Base-by-base conservation (phyloP, 2,888 invertebrate species). In the Agrochola lychnidis region DNA sequence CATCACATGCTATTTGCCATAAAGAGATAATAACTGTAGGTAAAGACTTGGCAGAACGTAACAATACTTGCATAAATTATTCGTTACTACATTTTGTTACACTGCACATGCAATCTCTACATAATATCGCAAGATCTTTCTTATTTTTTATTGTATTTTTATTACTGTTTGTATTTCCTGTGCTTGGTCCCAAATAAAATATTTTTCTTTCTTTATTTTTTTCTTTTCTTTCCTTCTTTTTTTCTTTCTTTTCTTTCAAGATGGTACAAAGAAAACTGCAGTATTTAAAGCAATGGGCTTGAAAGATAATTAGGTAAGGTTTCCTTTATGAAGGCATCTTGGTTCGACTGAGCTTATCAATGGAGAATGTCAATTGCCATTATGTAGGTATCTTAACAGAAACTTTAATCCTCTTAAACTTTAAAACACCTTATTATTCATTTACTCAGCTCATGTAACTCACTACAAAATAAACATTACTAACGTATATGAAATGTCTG, bases 61-160 rank as follows among this genome's bases (percentile, higher is more conserved):
- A 81, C 76, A 75, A 85, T 56, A 25, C 61, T n/a, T n/a, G 51
- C 59, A 70, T 76, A 45, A 82, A 69, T 85, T 16, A 59, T n/a
- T 59, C 2, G 25, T 53, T 56, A 36, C 14, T 51, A 36, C 25
- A 63, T 10, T 83, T 62, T 22, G 9, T 22, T 22, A 6, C 14
- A 59, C 56, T 22, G 4, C 14, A 59, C 56, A 36, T 56, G 61
- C 61, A 64, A 48, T 53, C 19, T 30, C 30, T 59, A n/a, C 51
- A 42, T 19, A n/a, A 19, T 36, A 19, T 19, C 0, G 22, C 22
- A 56, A 30, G 2, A 30, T 30, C 30, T 30, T 30, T 30, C 30
- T 30, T 30, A 30, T 30, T 30, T 30, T 30, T 30, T 1, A 30
- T 30, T 30, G 30, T 30, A 30, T 30, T 30, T 30, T 30, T 30